Conservation (phyloP, 2,888 invertebrate genomes). For the Macropis europaea region DNA sequence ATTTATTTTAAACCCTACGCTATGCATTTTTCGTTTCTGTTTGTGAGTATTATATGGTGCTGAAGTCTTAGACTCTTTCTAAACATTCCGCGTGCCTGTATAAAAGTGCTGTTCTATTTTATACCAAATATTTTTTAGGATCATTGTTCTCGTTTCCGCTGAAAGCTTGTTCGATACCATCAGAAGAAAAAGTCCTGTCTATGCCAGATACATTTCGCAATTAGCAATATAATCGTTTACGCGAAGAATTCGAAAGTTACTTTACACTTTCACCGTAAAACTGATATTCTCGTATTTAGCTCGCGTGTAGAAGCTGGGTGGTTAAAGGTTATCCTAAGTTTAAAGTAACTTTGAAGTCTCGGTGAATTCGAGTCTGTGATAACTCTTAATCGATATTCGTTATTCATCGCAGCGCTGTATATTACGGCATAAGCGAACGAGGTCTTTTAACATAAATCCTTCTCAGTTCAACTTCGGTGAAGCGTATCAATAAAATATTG, state of each 20-base stretch:
- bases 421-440: conserved; percentile 31
- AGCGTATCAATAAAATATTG: conserved; percentile 1
- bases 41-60: no score
- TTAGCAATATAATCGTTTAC: not conserved
- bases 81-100: no score
- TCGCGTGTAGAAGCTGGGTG: not conserved
- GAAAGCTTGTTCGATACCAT: not conserved
- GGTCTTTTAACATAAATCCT: conserved; percentile 15
- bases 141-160: conserved; percentile 6
- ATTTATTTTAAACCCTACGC: no score
- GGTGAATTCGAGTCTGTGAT: conserved; percentile 11
- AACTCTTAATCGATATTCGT: conserved; percentile 32
- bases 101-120: no score
- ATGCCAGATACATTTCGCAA: conserved; percentile 1
- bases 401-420: conserved; percentile 12
- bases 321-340: conserved; percentile 7
- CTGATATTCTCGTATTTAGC: not conserved
- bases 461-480: conserved; percentile 9
- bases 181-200: conserved; percentile 23
- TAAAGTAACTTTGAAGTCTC: conserved; percentile 28
- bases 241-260: conserved; percentile 11
- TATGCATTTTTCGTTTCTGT: no score
- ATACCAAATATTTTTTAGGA: conserved; percentile 33
- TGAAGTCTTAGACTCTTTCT: no score
- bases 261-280: conserved; percentile 1